Base-by-base conservation (phyloP, 2,797 vertebrate species). In the Cirrhinus mrigala region DNA sequence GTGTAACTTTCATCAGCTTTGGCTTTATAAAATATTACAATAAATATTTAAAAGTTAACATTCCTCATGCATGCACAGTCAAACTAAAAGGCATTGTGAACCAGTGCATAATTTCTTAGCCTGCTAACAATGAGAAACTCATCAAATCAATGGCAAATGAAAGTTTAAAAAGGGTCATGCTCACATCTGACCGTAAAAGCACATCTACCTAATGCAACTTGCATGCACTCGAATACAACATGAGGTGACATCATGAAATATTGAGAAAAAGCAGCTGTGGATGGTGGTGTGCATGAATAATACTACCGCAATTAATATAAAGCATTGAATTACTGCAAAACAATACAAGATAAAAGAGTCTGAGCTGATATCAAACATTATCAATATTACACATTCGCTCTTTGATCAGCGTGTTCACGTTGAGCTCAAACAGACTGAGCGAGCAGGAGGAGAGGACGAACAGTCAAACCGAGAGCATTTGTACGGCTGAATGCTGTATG, bases 401-500 rank as follows among this genome's bases (percentile, higher is more conserved):
- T 60, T 78, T 78, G 75, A 77, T 77, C 37, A 40, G 22, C 3
- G 5, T 3, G 54, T 10, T 60, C 75, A 44, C 3, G 18, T 2
- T 24, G 69, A 46, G 22, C 69, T 71, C 69, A 77, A 71, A 60
- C 54, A 82, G 87, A 83, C 85, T 74, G 84, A 48, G 79, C 27
- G 66, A 89, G 90, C 73, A 54, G 27, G 20, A 77, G 52, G 91
- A 90, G 40, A 85, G 82, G 79, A 76, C 76, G 81, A 89, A 76
- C 89, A 87, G 79, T 66, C 71, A 85, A 46, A 79, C 58, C 18
- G 22, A 54, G 46, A 77, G 78, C 69, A 76, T 68, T 74, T 87
- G 90, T 92, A 90, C 92, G 91, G 93, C 92, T 94, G 93, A 94
- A 94, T 91, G 90, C 91, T 86, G 93, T 94, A 97, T 98, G 96